These are phyloP conservation scores for Amphimallon solstitiale DNA, from an alignment of 2,888 invertebrate genomes.

Conservation along the genomic window DNA sequence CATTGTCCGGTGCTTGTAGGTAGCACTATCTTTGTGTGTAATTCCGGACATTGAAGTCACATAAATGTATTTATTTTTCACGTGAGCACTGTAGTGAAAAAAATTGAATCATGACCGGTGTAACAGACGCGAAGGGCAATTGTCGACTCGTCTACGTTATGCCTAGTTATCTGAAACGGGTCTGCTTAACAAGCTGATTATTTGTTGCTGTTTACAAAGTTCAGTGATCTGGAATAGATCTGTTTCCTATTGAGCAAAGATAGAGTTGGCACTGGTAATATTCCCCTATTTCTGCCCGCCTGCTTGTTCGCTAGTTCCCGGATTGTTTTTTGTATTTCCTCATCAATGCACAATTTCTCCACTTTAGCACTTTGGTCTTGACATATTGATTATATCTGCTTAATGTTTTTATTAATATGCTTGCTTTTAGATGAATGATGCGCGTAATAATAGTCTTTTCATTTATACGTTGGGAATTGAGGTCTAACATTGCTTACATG, in stretches of 20 bases:
- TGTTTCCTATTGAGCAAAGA: conserved; percentile 1
- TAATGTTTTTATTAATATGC: too few relatives aligned
- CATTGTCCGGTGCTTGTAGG: conserved; percentile 13
- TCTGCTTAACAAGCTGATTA: conserved; percentile 27
- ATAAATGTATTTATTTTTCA: conserved; percentile 12
- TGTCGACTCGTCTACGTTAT: conserved; percentile 1
- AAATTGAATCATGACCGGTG: background rate
- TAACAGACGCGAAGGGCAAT: conserved; percentile 10
- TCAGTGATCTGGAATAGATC: conserved; percentile 21
- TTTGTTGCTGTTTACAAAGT: conserved; percentile 23
- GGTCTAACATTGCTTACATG: too few relatives aligned
- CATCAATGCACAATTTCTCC: conserved; percentile 17
- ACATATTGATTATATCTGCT: background rate
- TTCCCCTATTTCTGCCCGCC: conserved; percentile 14
- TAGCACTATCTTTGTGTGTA: too few relatives aligned
- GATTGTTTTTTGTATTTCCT: background rate
- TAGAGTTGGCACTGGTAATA: background rate
- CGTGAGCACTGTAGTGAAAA: background rate
- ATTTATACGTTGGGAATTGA: too few relatives aligned
- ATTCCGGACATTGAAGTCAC: too few relatives aligned
- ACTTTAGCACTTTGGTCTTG: background rate
- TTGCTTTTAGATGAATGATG: too few relatives aligned
- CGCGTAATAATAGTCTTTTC: too few relatives aligned
- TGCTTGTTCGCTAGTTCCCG: background rate
- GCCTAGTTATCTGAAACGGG: background rate